These are phyloP conservation scores for Arenaria interpres DNA, from an alignment of 2,113 vertebrate species.

Conservation along the genomic window DNA sequence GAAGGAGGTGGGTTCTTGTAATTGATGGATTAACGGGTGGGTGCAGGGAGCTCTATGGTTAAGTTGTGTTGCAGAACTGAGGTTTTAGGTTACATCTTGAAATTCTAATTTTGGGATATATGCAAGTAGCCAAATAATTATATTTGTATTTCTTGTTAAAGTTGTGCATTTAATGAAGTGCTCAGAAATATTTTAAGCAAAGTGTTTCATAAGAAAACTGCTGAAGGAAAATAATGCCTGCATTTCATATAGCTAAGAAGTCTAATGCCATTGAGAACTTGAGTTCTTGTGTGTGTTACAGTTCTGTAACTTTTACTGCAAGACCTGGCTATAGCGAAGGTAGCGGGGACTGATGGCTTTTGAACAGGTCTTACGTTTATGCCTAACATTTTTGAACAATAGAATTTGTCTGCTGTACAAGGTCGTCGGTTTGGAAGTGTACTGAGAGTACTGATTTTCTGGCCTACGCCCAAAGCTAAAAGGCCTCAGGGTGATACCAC, in stretches of 20 bases:
- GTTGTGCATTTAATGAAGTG: background rate
- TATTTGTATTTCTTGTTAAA: background rate
- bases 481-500: background rate
- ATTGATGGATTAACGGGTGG: background rate
- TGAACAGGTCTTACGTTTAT: background rate
- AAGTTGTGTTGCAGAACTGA: background rate
- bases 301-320: background rate
- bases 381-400: background rate
- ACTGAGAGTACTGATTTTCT: background rate
- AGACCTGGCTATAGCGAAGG: background rate
- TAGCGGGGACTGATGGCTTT: background rate
- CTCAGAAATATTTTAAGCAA: background rate
- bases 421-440: background rate
- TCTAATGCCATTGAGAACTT: background rate
- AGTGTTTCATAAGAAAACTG: background rate
- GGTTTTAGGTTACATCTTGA: background rate
- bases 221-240: background rate
- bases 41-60: background rate
- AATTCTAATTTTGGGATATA: background rate
- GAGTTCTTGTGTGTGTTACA: background rate
- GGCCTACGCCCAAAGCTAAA: background rate
- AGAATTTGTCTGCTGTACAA: background rate
- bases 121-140: too few relatives aligned
- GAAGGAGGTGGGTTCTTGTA: background rate
- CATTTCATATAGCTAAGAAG: background rate